These are phyloP conservation scores for Epinephelus coioides DNA, from an alignment of 2,797 vertebrate genomes.

Conservation along the genomic window DNA sequence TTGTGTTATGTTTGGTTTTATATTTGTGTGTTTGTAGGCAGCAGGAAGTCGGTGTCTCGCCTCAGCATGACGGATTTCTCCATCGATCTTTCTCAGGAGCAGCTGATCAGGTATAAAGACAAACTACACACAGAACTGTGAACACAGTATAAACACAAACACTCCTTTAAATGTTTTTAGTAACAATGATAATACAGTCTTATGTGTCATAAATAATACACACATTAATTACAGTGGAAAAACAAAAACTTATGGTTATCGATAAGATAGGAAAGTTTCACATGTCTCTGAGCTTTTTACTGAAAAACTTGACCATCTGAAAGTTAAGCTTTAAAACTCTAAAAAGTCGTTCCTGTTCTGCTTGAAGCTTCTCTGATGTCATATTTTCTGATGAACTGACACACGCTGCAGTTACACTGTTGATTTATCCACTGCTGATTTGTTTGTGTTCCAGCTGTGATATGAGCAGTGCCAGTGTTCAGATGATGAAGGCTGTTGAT, in stretches of 20 bases:
- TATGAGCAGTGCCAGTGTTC: slow-evolving; percentile 65
- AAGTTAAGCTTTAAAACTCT: no score
- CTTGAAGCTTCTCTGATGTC: no score
- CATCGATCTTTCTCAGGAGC: slow-evolving; percentile 80
- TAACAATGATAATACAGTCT: neutral
- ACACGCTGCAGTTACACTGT: no score
- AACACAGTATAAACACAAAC: neutral
- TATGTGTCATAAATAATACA: neutral
- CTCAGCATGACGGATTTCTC: slow-evolving; percentile 79
- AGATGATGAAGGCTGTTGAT: slow-evolving; percentile 59
- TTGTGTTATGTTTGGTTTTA: no score
- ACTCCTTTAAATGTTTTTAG: neutral
- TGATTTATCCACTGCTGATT: neutral
- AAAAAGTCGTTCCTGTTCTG: no score
- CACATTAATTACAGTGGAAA: neutral
- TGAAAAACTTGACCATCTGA: no score
- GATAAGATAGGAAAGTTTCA: no score
- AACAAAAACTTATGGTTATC: neutral
- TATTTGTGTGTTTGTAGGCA: slow-evolving; percentile 54
- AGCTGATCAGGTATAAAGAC: slow-evolving; percentile 76
- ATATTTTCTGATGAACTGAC: no score
- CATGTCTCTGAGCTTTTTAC: no score
- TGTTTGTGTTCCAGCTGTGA: slow-evolving; percentile 66
- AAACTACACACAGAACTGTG: neutral
- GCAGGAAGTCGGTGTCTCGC: slow-evolving; percentile 72